Evolutionary conservation across 2,113 vertebrate species (phyloP), one percentile per base, ranked within the genome.

Genomic region (Leiothrix lutea): DNA sequence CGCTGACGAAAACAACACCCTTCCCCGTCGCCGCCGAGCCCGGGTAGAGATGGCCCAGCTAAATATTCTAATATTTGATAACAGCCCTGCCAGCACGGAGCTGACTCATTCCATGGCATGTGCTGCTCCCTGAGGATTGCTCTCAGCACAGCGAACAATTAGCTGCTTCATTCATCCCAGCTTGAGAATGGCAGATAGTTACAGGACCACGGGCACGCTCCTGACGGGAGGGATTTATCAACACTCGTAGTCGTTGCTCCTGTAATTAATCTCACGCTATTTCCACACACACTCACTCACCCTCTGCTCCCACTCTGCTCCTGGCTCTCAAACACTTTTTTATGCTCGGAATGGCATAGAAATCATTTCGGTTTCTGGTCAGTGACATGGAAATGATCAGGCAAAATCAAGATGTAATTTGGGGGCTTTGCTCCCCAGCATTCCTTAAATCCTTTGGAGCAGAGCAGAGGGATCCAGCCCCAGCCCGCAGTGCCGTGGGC

Each of bases 111-210:
- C 80, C 82, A 78, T 88, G 88, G 81, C 92, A 95, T 84, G 86
- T 86, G 86, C 92, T 87, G 87, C 95, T 96, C 94, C 90, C 96
- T 51, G 80, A 96, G 95, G 85, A 92, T 79, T 91, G 92, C 91
- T 95, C 96, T 91, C 79, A 94, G 89, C 83, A 61, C 83, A 69
- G 86, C 12, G 86, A 95, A 94, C 71, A 91, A 95, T 96, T 92
- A 96, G 96, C 86, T 83, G 71, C 88, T 94, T 92, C 93, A 97
- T 97, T 96, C 94, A 92, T 93, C 94, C 94, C 92, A 96, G 92
- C 92, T 96, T 95, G 91, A 90, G 92, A 80, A 95, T 70, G 85
- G 88, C 31, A 54, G 73, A 92, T 23, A 56, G 80, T 69, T 84
- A 86, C 53, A 91, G 93, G 87, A 92, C 91, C 81, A 82, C 1